Base-by-base conservation (phyloP, 2,888 invertebrate species). In the Eudemis profundana region DNA sequence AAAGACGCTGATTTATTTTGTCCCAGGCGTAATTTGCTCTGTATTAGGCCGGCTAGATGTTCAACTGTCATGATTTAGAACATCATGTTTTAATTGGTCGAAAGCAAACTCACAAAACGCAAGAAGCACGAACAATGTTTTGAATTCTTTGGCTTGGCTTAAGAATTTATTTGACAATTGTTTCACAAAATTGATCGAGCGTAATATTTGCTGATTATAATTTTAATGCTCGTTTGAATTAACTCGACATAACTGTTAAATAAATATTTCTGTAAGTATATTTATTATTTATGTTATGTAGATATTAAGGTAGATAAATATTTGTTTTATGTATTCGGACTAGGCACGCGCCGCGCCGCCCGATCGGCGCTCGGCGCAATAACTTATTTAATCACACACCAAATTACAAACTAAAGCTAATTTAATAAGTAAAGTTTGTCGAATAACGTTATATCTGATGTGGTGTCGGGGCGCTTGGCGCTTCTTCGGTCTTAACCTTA, bases 351-450 rank as follows among this genome's bases (percentile, higher is more conserved):
- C 87, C 84, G 85, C 84, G 70, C 78, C 74, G 78, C 74, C 74
- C 74, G 76, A 80, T 77, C 83, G 86, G 86, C 87, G 86, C 85
- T 84, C 83, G 82, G 86, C 89, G 88, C 87, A 86, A 89, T 89
- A 88, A 90, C 89, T 90, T 89, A 90, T 79, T 81, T 86, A 87
- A 87, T 90, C 89, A 90, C 90, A 90, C 91, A 91, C 90, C 89
- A 87, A 87, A 79, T 86, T 87, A 89, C 76, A 79, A 85, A 85
- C 87, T 90, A 89, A 84, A 82, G 79, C 87, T 90, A 88, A 81
- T 77, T 64, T 82, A 84, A 85, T 86, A 88, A 87, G 86, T 87
- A 88, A 85, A 86, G 83, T 85, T 86, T 87, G 75, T 80, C 80
- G 83, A 85, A 84, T 82, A 82, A 84, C 83, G 83, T 82, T 79